Evolutionary conservation across 2,113 vertebrate genomes (phyloP).

Genomic region (Sinocyclocheilus anshuiensis): DNA sequence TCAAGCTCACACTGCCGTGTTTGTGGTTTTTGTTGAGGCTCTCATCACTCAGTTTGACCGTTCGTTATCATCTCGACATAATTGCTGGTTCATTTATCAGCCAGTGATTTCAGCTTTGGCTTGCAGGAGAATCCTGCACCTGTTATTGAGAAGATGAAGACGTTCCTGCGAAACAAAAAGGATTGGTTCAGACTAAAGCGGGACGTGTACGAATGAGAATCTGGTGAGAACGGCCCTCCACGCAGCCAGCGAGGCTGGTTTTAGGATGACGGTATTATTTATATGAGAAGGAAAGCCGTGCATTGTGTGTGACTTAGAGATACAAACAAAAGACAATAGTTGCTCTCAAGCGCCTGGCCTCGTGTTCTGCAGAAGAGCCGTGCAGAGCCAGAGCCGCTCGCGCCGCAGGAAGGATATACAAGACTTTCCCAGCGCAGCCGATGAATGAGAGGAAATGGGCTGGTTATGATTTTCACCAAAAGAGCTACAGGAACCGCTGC

Average conservation of each 20-base stretch:
- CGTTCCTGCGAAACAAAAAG: neutral
- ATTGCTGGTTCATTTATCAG: neutral
- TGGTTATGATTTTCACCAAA: conserved; percentile 68
- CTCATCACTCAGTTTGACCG: neutral
- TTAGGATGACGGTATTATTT: conserved; percentile 60
- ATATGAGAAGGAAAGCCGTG: conserved; percentile 57
- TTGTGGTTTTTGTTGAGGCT: neutral
- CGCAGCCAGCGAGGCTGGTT: neutral
- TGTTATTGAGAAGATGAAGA: neutral
- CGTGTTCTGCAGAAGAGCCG: conserved; percentile 58
- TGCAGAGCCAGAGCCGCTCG: neutral
- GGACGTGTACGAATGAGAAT: neutral
- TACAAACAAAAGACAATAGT: conserved; percentile 66
- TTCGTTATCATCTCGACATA: neutral
- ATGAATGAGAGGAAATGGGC: conserved; percentile 75
- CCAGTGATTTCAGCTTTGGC: neutral
- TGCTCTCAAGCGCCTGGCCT: conserved; percentile 47
- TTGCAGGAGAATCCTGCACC: neutral
- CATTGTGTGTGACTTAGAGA: conserved; percentile 50
- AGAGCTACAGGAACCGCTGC: conserved; percentile 26
- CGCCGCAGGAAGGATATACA: conserved; percentile 74
- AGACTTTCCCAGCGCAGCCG: conserved; percentile 74
- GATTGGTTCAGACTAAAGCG: neutral
- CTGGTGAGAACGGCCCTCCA: too few species aligned
- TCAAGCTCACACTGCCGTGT: neutral